These are phyloP conservation scores for Sabatieria punctata DNA, from an alignment of 2,888 invertebrate genomes.

Conservation along the genomic window DNA sequence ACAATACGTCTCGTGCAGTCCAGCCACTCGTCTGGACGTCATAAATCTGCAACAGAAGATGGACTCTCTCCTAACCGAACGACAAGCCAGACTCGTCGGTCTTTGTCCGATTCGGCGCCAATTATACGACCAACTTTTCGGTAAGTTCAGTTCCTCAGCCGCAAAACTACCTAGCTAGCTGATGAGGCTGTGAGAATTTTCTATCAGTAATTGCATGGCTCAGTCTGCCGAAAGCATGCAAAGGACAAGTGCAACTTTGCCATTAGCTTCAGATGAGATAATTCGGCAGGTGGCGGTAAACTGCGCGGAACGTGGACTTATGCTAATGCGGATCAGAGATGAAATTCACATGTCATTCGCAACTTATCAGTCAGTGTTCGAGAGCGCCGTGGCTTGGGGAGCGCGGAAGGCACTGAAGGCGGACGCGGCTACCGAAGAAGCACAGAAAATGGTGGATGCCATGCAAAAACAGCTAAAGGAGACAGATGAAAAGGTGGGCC, in stretches of 20 bases:
- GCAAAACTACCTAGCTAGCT: too few relatives aligned
- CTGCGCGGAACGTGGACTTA: slow-evolving; percentile 83
- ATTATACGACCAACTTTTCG: slow-evolving; percentile 23
- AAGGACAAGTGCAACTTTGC: too few relatives aligned
- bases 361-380: slow-evolving; percentile 86
- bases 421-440: too few relatives aligned
- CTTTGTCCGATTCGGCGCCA: slow-evolving; percentile 20
- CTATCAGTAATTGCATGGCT: too few relatives aligned
- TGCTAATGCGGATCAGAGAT: slow-evolving; percentile 74
- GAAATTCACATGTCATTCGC: slow-evolving; percentile 91
- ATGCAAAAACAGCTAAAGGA: too few relatives aligned
- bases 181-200: too few relatives aligned
- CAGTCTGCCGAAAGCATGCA: too few relatives aligned
- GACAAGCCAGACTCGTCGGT: slow-evolving; percentile 49
- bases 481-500: too few relatives aligned
- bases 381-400: slow-evolving; percentile 94
- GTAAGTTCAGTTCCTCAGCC: too few relatives aligned
- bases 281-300: slow-evolving; percentile 86
- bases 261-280: slow-evolving; percentile 66
- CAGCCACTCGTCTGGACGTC: slow-evolving; percentile 84
- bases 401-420: too few relatives aligned
- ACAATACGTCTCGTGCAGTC: slow-evolving; percentile 72
- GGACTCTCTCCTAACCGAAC: slow-evolving; percentile 67
- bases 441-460: too few relatives aligned
- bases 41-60: slow-evolving; percentile 88